Evolutionary conservation across 2,113 vertebrate genomes (phyloP).

Genomic region (Rhynchopsitta pachyrhyncha): DNA sequence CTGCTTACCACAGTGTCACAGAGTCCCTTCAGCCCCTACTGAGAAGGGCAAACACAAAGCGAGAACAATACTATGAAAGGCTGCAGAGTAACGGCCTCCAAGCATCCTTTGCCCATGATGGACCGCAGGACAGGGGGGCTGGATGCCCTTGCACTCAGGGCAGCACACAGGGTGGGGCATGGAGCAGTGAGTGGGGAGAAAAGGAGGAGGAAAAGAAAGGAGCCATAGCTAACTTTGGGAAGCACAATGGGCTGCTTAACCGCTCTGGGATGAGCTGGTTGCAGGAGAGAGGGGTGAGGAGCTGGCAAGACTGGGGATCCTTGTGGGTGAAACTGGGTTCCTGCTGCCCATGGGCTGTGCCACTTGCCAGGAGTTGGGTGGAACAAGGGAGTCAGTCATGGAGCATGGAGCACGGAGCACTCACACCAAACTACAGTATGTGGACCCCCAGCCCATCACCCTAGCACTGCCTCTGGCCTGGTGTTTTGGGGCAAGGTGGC

Average conservation of each 20-base stretch:
- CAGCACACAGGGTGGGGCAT: background rate
- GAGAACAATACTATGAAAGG: background rate
- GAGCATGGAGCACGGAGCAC: rapidly evolving
- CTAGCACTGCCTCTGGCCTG: background rate
- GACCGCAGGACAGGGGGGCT: rapidly evolving
- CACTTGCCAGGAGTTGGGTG: background rate
- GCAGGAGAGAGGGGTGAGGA: background rate
- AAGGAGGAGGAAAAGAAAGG: background rate
- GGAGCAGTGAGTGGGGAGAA: background rate
- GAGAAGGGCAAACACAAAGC: background rate
- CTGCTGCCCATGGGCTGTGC: background rate
- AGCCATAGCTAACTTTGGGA: background rate
- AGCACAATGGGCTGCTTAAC: background rate
- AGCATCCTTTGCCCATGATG: background rate
- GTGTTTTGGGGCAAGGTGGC: background rate
- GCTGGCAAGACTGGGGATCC: background rate
- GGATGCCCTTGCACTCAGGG: background rate
- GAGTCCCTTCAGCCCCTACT: background rate
- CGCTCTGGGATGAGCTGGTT: rapidly evolving
- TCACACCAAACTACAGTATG: background rate
- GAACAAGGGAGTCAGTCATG: background rate
- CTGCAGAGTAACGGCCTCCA: background rate
- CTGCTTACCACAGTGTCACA: background rate
- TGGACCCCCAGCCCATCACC: background rate
- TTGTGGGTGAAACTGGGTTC: background rate